Base-by-base conservation (phyloP, 2,113 vertebrate species). In the Sylvilagus bachmani region DNA sequence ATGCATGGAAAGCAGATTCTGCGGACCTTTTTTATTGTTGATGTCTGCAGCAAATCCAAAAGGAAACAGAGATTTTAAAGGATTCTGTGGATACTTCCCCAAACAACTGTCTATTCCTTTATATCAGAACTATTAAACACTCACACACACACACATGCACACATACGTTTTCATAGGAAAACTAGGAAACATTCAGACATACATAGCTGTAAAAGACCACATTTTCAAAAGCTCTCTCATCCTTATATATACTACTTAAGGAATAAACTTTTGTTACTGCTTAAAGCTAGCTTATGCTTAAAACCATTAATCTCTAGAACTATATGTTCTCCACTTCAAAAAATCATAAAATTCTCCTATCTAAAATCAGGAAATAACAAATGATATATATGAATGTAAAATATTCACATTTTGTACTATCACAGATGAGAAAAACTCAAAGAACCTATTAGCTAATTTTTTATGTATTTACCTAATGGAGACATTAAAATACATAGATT, bases 401-500 rank as follows among this genome's bases (percentile, higher is more conserved):
- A 83, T 74, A 58, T 29, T 80, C 25, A 77, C 2, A 19, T 93
- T 94, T 94, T 86, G 13, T 89, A 83, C 86, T 77, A 33, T 86
- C 97, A 96, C 78, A 93, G 89, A 69, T 27, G 55, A 31, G 55
- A 51, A 96, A 96, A 97, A 78, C 21, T 95, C 93, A 75, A 97
- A 98, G 97, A 98, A 33, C 85, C 89, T 94, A 58, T 90, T 96
- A 97, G 81, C 73, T 94, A 98, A 97, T 97, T 98, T 98, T 97
- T 95, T 95, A 69, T 97, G 80, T 95, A 96, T 97, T 97, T 98
- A 96, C 78, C 98, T 67, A 96, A 61, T 91, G 96, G 97, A 98
- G 97, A 97, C 98, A 89, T 97, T 97, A 98, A 98, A 97, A 84
- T 89, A 78, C 90, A 97, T 92, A 96, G 88, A 93, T 97, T 98